Conservation (phyloP, 2,888 invertebrate species). For the Hipparchia semele region DNA sequence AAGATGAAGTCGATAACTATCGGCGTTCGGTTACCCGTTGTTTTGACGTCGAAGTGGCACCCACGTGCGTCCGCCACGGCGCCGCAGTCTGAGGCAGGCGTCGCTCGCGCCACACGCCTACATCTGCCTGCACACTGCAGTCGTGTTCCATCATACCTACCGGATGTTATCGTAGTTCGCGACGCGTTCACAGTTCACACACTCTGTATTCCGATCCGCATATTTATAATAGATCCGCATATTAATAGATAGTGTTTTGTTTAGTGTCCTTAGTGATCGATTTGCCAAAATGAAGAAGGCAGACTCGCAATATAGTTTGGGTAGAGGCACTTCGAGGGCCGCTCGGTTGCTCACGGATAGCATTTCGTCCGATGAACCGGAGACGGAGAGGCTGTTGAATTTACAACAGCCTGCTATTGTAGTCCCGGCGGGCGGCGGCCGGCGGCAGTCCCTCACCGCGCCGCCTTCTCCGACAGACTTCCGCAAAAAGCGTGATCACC, state of each 20-base stretch:
- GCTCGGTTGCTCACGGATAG: conserved; percentile 69
- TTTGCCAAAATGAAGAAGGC: conserved; percentile 63
- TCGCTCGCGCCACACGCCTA: conserved; percentile 47
- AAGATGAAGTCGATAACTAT: conserved; percentile 16
- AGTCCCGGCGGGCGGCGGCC: conserved; percentile 56
- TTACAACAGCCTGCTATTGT: conserved; percentile 60
- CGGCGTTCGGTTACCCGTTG: conserved; percentile 25
- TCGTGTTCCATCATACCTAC: conserved; percentile 47
- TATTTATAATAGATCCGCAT: conserved; percentile 44
- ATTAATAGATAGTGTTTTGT: conserved; percentile 44
- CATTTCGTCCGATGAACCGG: conserved; percentile 75
- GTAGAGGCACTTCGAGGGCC: conserved; percentile 59
- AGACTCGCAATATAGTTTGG: conserved; percentile 60
- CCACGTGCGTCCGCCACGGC: conserved; percentile 65
- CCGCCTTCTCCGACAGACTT: conserved; percentile 79
- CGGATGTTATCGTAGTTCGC: conserved; percentile 61
- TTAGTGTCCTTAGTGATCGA: conserved; percentile 47
- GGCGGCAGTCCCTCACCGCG: conserved; percentile 74
- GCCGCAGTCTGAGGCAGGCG: conserved; percentile 68
- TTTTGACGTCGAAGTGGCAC: conserved; percentile 46
- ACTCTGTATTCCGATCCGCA: conserved; percentile 45
- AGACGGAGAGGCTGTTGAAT: conserved; percentile 69
- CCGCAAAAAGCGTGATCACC: conserved; percentile 69
- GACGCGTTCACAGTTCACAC: conserved; percentile 39
- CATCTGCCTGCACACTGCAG: conserved; percentile 25